A percentile compares a stretch with the other conserved stretches of the same genome.
phyloP scores from a whole-genome alignment of 2,797 vertebrate genomes.

The Smutsia temminckii region DNA sequence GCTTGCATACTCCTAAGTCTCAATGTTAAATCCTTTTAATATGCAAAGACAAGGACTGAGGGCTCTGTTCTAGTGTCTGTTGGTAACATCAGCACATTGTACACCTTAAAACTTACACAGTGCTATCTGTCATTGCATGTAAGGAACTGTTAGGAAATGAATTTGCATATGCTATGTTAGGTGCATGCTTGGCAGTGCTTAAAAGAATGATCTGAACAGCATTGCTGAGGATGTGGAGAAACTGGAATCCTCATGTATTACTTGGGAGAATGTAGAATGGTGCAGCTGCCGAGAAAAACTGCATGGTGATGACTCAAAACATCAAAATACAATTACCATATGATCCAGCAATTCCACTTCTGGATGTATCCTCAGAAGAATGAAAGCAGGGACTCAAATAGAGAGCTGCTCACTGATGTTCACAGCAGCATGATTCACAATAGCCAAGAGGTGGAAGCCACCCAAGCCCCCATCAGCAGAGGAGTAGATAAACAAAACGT shows the following conservation, averaged over 20 bases:
- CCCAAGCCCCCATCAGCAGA: rapidly evolving
- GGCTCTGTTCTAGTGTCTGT: too few relatives aligned
- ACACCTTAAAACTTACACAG: too few relatives aligned
- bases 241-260: too few relatives aligned
- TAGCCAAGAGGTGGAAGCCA: neutral
- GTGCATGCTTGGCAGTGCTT: neutral
- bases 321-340: neutral
- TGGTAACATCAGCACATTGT: too few relatives aligned
- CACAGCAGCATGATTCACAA: neutral
- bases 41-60: too few relatives aligned
- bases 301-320: neutral
- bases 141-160: too few relatives aligned
- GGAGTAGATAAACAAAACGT: neutral
- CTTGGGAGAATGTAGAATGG: too few relatives aligned
- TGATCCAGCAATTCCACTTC: neutral
- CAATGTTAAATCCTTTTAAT: too few relatives aligned
- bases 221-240: neutral
- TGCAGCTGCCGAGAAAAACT: neutral
- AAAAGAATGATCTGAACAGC: too few relatives aligned
- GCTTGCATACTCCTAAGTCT: too few relatives aligned
- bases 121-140: too few relatives aligned
- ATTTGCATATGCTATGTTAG: rapidly evolving
- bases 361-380: neutral
- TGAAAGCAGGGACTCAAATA: neutral
- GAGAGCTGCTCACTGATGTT: rapidly evolving